Evolutionary conservation across 1,140 invertebrate species (phyloP).

Genomic region (Riptortus pedestris): DNA sequence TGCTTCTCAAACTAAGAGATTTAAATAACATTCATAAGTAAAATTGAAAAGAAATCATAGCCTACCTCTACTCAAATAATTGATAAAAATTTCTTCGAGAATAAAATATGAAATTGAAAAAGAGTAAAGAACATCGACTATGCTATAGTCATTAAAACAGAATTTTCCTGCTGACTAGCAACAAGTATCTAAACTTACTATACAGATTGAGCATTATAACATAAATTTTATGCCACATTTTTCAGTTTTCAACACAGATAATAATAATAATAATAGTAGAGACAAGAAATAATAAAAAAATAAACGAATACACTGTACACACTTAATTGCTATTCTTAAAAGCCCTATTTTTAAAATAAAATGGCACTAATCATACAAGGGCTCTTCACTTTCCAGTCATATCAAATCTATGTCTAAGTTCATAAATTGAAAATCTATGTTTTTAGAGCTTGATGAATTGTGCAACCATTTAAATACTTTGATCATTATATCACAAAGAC

Average conservation of each 20-base stretch:
- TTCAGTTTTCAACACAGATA: not conserved
- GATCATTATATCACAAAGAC: constrained; percentile 14
- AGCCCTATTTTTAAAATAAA: constrained; percentile 1
- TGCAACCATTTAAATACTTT: constrained; percentile 18
- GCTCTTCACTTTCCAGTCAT: not conserved
- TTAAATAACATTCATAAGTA: constrained; percentile 11
- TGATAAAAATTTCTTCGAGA: not conserved
- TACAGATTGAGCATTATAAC: constrained; percentile 25
- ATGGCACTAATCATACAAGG: constrained; percentile 16
- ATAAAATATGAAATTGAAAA: too few species aligned
- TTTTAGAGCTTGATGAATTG: constrained; percentile 9
- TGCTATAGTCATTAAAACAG: constrained; percentile 7
- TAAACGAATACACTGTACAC: not conserved
- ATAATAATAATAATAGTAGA: not conserved
- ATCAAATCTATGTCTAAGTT: not conserved
- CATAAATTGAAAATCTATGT: constrained; percentile 9
- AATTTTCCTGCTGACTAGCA: constrained; percentile 25
- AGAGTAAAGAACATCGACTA: too few species aligned
- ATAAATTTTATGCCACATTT: not conserved
- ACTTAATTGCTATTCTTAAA: not conserved
- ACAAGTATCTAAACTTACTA: constrained; percentile 22
- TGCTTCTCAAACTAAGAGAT: constrained; percentile 18
- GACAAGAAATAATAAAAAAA: not conserved
- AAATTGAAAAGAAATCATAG: not conserved
- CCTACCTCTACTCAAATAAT: not conserved